Base-by-base conservation (phyloP, 2,797 vertebrate species). In the Sebastes oblongus region DNA sequence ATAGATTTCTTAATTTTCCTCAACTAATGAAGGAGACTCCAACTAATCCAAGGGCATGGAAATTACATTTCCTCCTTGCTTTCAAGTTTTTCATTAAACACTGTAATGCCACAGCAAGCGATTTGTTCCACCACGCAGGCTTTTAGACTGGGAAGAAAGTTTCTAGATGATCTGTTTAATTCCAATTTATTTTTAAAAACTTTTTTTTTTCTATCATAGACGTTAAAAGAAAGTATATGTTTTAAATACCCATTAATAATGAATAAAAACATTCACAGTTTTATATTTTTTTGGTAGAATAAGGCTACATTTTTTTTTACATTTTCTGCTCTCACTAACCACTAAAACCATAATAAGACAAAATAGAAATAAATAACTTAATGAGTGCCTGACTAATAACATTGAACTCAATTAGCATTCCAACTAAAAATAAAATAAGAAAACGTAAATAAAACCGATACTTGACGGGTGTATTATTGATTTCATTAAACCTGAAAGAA, bases 51-150 rank as follows among this genome's bases (percentile, higher is more conserved):
- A 82, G 30, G 16, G 80, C 86, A 82, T 88, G 72, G 46, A 77
- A 89, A 91, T 89, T 64, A 69, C 70, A 88, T 87, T 83, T 88
- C 67, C 74, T 61, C 71, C 65, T 73, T 61, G 39, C 76, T 86
- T 81, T 88, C 60, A 83, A 78, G 78, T 86, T 86, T 58, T 87
- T 85, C 60, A 88, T 85, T 84, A 82, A 78, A 74, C 72, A 74
- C 78, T 82, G 58, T 81, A 81, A 78, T 69, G 61, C 75, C 58
- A 75, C 34, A 62, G 60, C 39, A 65, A 55, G 66, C 0, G 1
- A 85, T 89, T 80, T 60, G 54, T 79, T 80, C 75, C 81, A 80
- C 60, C 61, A 32, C 34, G 56, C 32, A 60, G 13, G 60, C 8
- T 6, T 34, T 80, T 34, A 78, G 50, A 62, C 22, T 54, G n/a